phyloP scores from a whole-genome alignment of 2,113 vertebrate species.

The Megalops atlanticus region DNA sequence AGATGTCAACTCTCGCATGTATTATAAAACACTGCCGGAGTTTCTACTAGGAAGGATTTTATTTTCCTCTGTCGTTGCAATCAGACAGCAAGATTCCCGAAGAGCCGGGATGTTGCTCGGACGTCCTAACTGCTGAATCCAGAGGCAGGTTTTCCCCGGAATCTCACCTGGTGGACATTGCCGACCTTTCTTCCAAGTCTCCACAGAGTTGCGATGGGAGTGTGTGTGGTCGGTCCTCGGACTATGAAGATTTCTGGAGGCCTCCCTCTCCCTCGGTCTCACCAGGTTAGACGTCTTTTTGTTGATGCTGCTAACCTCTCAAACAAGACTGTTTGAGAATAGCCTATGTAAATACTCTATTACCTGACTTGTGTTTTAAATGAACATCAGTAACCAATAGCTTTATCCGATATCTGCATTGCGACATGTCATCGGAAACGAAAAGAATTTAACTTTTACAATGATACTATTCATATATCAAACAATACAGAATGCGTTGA shows the following conservation, averaged over 20 bases:
- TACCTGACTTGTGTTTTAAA: neutral
- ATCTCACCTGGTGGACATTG: constrained; percentile 68
- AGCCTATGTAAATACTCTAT: neutral
- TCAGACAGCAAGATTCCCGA: constrained; percentile 56
- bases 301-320: neutral
- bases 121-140: constrained; percentile 48
- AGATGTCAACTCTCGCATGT: too few relatives aligned
- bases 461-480: too few relatives aligned
- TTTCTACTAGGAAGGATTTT: too few relatives aligned
- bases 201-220: constrained; percentile 81
- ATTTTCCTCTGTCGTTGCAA: neutral
- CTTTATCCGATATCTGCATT: too few relatives aligned
- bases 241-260: constrained; percentile 92
- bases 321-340: neutral
- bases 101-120: constrained; percentile 44
- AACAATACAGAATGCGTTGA: too few relatives aligned
- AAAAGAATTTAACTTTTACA: too few relatives aligned
- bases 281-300: constrained; percentile 72
- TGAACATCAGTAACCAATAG: too few relatives aligned
- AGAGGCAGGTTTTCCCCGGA: constrained; percentile 73
- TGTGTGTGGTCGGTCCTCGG: constrained; percentile 76
- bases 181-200: constrained; percentile 76
- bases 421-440: too few relatives aligned
- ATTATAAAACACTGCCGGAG: too few relatives aligned
- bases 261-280: constrained; percentile 93